phyloP scores from a whole-genome alignment of 2,113 vertebrate genomes.

The Mus spicilegus region DNA sequence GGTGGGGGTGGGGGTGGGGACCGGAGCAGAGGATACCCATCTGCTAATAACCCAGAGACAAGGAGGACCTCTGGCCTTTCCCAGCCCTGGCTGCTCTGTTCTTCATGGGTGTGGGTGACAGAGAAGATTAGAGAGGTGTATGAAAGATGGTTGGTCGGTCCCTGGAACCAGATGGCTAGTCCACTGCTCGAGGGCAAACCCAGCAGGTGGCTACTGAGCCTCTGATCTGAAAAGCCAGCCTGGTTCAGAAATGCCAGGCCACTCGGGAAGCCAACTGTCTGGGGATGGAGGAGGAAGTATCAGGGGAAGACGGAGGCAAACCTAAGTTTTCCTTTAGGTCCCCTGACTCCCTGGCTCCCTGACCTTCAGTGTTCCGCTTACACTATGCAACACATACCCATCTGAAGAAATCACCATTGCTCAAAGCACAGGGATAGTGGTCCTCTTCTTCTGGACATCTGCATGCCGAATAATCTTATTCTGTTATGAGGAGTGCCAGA shows the following conservation, averaged over 20 bases:
- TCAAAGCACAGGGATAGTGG: neutral
- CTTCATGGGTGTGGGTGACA: neutral
- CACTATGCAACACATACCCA: rapidly evolving
- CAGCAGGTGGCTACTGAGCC: neutral
- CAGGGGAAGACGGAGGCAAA: neutral
- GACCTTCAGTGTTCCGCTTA: neutral
- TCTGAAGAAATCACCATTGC: neutral
- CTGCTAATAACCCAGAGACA: neutral
- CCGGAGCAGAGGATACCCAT: rapidly evolving
- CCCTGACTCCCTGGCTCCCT: no score
- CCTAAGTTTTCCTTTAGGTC: neutral
- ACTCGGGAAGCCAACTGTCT: neutral
- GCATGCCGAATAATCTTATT: no score
- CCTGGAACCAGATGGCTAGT: neutral
- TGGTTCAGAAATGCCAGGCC: neutral
- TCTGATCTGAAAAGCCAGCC: neutral
- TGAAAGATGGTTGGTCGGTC: no score
- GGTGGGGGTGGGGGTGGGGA: neutral
- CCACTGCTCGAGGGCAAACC: neutral
- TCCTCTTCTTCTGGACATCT: neutral
- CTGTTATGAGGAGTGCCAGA: neutral
- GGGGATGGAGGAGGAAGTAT: neutral
- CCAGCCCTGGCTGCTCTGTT: neutral
- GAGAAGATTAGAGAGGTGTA: neutral
- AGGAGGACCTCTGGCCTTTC: neutral